These are phyloP conservation scores for Phrynocephalus versicolor DNA, from an alignment of 2,113 vertebrate species.

Conservation along the genomic window DNA sequence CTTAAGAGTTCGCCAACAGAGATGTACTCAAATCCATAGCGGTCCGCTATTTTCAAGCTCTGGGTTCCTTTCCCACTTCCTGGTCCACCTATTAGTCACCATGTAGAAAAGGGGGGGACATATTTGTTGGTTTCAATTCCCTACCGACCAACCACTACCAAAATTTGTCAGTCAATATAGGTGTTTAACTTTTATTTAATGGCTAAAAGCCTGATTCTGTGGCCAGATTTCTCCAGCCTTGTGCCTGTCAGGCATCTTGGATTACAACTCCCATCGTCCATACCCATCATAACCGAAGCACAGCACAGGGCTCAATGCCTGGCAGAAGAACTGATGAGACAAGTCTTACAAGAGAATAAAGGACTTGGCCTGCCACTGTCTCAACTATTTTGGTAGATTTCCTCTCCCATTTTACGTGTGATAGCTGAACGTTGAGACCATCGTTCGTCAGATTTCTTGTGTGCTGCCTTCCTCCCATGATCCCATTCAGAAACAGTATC, in stretches of 20 bases:
- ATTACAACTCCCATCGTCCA: background rate
- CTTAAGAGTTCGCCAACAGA: conserved; percentile 95
- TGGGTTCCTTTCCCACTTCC: conserved; percentile 98
- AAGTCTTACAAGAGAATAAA: background rate
- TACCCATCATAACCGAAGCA: background rate
- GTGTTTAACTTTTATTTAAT: background rate
- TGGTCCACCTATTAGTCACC: conserved; percentile 84
- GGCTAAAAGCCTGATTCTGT: background rate
- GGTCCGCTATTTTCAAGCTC: conserved; percentile 95
- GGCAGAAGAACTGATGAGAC: background rate
- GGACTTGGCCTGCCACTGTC: no score
- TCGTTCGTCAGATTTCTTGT: background rate
- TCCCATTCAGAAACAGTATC: no score
- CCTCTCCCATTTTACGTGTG: background rate
- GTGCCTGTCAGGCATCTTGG: background rate
- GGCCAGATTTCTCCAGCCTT: background rate
- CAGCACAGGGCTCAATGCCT: background rate
- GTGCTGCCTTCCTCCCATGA: background rate
- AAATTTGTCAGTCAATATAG: background rate
- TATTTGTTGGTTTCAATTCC: background rate
- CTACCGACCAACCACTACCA: background rate
- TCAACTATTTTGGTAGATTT: background rate
- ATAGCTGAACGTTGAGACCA: background rate
- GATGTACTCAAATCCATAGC: conserved; percentile 94
- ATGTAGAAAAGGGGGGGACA: conserved; percentile 33